Base-by-base conservation (phyloP, 2,888 invertebrate genomes). In the Volucella zonaria region DNA sequence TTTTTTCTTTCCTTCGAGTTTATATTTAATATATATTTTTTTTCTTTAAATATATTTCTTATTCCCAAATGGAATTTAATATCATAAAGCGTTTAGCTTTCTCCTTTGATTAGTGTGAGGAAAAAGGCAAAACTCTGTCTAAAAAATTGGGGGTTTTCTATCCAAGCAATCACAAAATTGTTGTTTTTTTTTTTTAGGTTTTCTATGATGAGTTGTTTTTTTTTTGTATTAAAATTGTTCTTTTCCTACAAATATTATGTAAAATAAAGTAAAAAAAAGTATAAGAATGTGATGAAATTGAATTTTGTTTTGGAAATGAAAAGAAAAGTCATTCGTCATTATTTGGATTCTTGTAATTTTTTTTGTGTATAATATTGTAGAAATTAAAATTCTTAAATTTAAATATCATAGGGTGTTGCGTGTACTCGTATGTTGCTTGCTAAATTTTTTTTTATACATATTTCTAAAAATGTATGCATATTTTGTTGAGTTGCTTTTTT, bases 381-480 rank as follows among this genome's bases (percentile, higher is more conserved):
- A 79, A 75, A 58, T 82, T 77, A 68, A 70, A 61, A 61, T 42
- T 10, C 23, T 78, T 58, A 15, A 52, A 42, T 23, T 15, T 78
- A 38, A 52, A 62, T 38, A 59, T 67, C 47, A 56, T 38, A 14
- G 58, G 49, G 56, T 56, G 51, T 58, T 56, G 38, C 23, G 49
- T 58, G 31, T 31, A 31, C 31, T 31, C 31, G 31, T 31, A 31
- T 31, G 64, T 74, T 54, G 38, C 9, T 49, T 49, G 11, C 56
- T 66, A 58, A 75, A 6, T 45, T 43, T 23, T 42, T 56, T 40
- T 68, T 54, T 51, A 43, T 61, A 62, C 51, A 67, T 38, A 59
- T 45, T 66, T 67, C 23, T 47, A 45, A 66, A 61, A 15, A 54
- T 61, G n/a, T 52, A 54, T 54, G 68, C 8, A 45, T 47, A 47